phyloP scores from a whole-genome alignment of 2,113 vertebrate genomes.

The Dendropsophus ebraccatus region DNA sequence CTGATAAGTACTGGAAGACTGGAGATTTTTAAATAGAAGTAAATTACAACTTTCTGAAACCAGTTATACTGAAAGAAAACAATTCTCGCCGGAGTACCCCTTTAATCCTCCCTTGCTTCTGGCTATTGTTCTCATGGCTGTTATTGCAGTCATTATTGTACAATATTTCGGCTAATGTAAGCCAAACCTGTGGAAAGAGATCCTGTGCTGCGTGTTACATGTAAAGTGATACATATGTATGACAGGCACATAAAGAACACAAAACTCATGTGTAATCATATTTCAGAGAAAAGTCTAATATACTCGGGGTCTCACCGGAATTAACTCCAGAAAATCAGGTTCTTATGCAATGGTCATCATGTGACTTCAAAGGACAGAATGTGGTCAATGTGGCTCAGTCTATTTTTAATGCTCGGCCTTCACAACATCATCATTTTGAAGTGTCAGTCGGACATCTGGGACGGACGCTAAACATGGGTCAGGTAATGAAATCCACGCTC shows the following conservation, averaged over 20 bases:
- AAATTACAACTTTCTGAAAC: no score
- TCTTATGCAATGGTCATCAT: background rate
- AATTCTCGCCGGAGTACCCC: no score
- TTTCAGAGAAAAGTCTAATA: background rate
- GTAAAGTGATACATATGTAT: background rate
- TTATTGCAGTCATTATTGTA: no score
- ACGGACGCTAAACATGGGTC: background rate
- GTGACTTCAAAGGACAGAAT: slow-evolving; percentile 28
- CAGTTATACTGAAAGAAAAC: no score
- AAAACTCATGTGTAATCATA: background rate
- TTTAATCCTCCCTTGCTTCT: no score
- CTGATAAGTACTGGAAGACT: no score
- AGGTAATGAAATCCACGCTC: background rate
- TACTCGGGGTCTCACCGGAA: background rate
- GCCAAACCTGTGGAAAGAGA: background rate
- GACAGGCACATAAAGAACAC: background rate
- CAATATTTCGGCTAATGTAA: background rate
- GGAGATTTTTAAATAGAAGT: no score
- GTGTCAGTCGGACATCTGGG: background rate
- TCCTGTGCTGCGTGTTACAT: background rate
- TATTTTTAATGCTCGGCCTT: slow-evolving; percentile 13
- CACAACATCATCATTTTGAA: slow-evolving; percentile 1
- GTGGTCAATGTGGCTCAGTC: background rate
- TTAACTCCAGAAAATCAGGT: background rate
- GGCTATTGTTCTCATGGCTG: no score